Evolutionary conservation across 1,140 invertebrate genomes (phyloP), one percentile per base, ranked within the genome.

Genomic region (Oreohelix idahoensis): DNA sequence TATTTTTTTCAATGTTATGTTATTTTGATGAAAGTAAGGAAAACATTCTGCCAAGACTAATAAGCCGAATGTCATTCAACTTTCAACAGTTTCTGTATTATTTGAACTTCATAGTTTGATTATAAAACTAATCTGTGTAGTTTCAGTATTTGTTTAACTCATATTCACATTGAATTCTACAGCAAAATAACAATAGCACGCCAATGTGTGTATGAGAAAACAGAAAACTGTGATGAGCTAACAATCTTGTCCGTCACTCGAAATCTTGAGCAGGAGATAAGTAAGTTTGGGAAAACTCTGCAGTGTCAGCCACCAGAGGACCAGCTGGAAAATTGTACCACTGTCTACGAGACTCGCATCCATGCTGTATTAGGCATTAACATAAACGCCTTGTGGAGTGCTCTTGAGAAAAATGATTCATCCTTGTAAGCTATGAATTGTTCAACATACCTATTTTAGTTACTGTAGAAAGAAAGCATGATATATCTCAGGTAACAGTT

Each of bases 191-290:
- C 45, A 26, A 49, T 51, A 29, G n/a, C 74, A 10, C 42, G 45
- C 8, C 20, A 76, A 13, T 76, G 74, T 76, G 74, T 76, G 45
- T 76, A n/a, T 51, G 42, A 76, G 32, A 35, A 49, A 2, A 51
- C 45, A 49, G 45, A 76, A 51, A 76, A 76, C 0, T 76, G 74
- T 76, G 74, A 76, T 76, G 74, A 32, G 2, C 23, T 53, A 10
- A 76, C 74, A 35, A 13, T 23, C 45, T 23, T 76, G 45, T 51
- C 74, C 15, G 32, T 76, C 15, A 49, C 74, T 15, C 10, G 29
- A 53, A 45, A 36, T 17, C 42, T 76, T 20, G 74, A 76, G 45
- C 42, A 76, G 5, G 32, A 13, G 13, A 51, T 76, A 20, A 76
- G 42, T 45, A 38, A 74, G 11, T 49, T 49, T 49, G 51, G 74